Percentiles rank a stretch among this genome's conserved stretches.
These are phyloP conservation scores for Pyrocephalus nanus DNA, from an alignment of 2,797 vertebrate genomes.

Conservation along the genomic window DNA sequence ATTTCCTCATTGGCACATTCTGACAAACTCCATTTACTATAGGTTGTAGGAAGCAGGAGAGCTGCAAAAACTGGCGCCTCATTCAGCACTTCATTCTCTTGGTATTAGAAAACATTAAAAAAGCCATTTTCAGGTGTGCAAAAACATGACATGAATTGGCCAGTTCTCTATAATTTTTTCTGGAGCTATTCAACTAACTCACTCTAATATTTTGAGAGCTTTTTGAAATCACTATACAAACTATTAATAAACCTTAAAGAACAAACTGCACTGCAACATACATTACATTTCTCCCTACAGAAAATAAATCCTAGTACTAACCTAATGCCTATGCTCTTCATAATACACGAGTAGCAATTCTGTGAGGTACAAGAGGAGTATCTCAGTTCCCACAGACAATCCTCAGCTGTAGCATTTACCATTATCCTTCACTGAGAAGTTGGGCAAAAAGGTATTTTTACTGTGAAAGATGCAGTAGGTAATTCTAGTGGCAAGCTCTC, in stretches of 20 bases:
- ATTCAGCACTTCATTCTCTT: not conserved
- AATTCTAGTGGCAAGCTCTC: not conserved
- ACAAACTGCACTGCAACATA: not conserved
- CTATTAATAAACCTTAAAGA: not conserved
- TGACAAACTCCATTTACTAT: not conserved
- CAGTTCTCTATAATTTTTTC: not conserved
- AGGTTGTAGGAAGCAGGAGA: not conserved
- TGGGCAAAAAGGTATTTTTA: not conserved
- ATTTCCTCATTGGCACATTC: not conserved
- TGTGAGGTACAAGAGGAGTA: not conserved
- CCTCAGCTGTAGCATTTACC: not conserved
- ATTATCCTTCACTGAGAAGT: not conserved
- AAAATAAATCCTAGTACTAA: not conserved
- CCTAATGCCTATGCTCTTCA: not conserved
- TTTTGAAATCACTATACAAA: slow-evolving; percentile 6
- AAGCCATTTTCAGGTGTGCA: not conserved
- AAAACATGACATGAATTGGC: not conserved
- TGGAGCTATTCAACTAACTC: not conserved
- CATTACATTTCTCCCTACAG: not conserved
- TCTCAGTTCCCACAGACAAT: not conserved
- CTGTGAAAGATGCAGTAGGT: accelerated
- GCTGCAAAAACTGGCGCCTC: not conserved
- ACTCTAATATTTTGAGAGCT: not conserved
- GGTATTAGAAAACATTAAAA: not conserved
- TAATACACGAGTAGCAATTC: not conserved